Base-by-base conservation (phyloP, 2,797 vertebrate species). In the Cyclopterus lumpus region DNA sequence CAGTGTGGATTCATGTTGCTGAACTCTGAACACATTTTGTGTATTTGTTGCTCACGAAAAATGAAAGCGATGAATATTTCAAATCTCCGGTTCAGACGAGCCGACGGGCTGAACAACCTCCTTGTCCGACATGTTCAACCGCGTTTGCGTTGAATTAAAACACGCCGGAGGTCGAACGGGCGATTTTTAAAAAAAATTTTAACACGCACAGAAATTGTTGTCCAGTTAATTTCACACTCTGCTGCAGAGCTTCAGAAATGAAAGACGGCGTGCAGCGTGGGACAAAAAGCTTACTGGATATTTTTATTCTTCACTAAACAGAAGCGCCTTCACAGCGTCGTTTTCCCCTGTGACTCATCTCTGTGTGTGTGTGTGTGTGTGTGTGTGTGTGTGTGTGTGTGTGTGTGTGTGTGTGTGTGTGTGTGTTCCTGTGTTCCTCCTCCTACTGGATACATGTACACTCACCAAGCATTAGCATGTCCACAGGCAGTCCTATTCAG, bases 181-280 rank as follows among this genome's bases (percentile, higher is more conserved):
- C n/a, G n/a, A n/a, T n/a, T n/a, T n/a, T n/a, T n/a, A n/a, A n/a
- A n/a, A n/a, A n/a, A n/a, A n/a, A n/a, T n/a, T n/a, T 63, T 53
- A 63, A 75, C 67, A 58, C 30, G 73, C 36, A 4, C 49, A 38
- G 32, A 36, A 54, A 16, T 54, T 61, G 61, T 61, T 63, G 75
- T 77, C 74, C 72, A 67, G 73, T 79, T 88, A 71, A 88, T 91
- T 89, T 91, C 88, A 90, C 88, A 84, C 81, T 89, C 83, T 42
- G 71, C 74, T 87, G 81, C 82, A 70, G 75, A 80, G 66, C 78
- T 67, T 57, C 68, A 38, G 42, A n/a, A 79, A 72, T 82, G 74
- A 80, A 81, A 84, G 67, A 79, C 26, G 0, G 49, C 64, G 46
- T 34, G 34, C 73, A 36, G 55, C 32, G 15, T 53, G 49, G 55